Evolutionary conservation across 2,888 invertebrate species (phyloP).

Genomic region (Pollenia griseotomentosa): DNA sequence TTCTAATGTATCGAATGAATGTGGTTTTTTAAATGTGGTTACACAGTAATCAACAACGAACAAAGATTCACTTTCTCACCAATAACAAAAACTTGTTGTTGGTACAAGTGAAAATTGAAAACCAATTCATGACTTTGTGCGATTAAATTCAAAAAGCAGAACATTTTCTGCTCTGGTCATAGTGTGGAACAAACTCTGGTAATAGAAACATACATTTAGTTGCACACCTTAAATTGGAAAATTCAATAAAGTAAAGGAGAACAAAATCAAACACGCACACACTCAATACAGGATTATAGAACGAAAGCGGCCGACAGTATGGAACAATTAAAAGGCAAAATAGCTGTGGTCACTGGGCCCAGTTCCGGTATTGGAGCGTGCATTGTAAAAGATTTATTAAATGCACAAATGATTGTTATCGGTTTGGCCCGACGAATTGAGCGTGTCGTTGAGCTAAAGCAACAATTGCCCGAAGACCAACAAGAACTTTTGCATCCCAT

Average conservation of each 20-base stretch:
- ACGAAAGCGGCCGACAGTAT: slow-evolving; percentile 70
- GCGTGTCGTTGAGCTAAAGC: slow-evolving; percentile 74
- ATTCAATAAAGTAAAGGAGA: slow-evolving; percentile 12
- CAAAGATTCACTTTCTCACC: slow-evolving; percentile 30
- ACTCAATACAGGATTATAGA: not conserved
- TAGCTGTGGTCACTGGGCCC: slow-evolving; percentile 87
- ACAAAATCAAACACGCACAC: not conserved
- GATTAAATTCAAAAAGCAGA: slow-evolving; percentile 51
- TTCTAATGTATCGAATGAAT: slow-evolving; percentile 51
- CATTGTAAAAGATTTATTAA: slow-evolving; percentile 83
- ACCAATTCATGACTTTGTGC: not conserved
- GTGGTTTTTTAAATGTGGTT: slow-evolving; percentile 67
- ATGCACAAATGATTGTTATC: slow-evolving; percentile 85
- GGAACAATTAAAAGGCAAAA: slow-evolving; percentile 85
- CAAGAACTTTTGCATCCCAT: slow-evolving; percentile 72
- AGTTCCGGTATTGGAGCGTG: slow-evolving; percentile 86
- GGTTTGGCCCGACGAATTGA: slow-evolving; percentile 85
- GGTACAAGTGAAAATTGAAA: slow-evolving; percentile 6
- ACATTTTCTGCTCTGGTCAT: slow-evolving; percentile 31
- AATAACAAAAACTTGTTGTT: slow-evolving; percentile 32
- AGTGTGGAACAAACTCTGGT: slow-evolving; percentile 49
- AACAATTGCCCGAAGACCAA: slow-evolving; percentile 66
- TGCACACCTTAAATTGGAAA: slow-evolving; percentile 39
- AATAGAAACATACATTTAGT: slow-evolving; percentile 40
- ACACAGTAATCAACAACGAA: slow-evolving; percentile 19